Conservation (phyloP, 2,888 invertebrate species). For the Trichopria drosophilae region DNA sequence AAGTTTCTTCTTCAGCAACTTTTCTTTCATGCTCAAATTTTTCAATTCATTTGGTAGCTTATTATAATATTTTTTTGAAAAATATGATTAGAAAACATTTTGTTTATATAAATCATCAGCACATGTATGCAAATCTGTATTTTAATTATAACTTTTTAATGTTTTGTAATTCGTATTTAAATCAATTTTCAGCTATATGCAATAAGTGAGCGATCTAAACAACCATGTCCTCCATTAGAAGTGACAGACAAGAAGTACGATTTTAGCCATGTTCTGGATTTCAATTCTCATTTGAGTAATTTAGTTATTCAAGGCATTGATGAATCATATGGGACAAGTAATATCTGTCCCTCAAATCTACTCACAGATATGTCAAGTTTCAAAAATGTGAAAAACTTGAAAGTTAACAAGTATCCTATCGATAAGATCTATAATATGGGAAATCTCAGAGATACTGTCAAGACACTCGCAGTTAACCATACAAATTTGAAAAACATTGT, state of each 20-base stretch:
- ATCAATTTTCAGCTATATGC: conserved; percentile 74
- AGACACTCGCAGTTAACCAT: conserved; percentile 67
- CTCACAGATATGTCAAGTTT: conserved; percentile 82
- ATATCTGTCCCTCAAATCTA: conserved; percentile 79
- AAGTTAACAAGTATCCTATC: conserved; percentile 70
- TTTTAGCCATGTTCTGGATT: conserved; percentile 88
- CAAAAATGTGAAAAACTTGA: conserved; percentile 73
- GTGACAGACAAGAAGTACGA: conserved; percentile 80
- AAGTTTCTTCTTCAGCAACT: too few relatives aligned
- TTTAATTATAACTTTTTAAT: not conserved
- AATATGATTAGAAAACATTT: not conserved
- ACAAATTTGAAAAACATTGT: conserved; percentile 71
- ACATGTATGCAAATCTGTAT: too few relatives aligned
- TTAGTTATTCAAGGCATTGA: conserved; percentile 71
- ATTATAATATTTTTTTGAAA: not conserved
- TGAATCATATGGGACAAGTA: conserved; percentile 76
- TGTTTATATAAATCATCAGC: too few relatives aligned
- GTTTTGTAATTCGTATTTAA: conserved; percentile 3
- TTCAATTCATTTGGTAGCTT: too few relatives aligned
- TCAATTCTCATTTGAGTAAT: conserved; percentile 74
- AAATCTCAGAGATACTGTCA: conserved; percentile 67
- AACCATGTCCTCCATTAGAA: conserved; percentile 81
- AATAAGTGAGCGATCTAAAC: conserved; percentile 84
- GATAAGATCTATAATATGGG: conserved; percentile 68
- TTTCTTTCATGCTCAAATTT: too few relatives aligned